Evolutionary conservation across 2,888 invertebrate species (phyloP).

Genomic region (Ecdyonurus torrentis): DNA sequence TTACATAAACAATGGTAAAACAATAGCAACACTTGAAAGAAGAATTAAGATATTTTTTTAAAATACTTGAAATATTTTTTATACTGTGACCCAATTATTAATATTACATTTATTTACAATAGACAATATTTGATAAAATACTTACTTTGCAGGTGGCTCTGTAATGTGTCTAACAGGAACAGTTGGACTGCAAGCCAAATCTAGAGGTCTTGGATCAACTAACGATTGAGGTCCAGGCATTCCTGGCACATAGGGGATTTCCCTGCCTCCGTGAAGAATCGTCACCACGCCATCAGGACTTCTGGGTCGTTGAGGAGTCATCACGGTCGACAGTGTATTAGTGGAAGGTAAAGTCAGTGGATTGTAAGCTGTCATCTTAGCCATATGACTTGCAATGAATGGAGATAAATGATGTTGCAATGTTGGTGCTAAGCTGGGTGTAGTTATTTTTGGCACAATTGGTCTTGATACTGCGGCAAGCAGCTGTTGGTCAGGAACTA

Average conservation of each 20-base stretch:
- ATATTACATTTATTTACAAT: no score
- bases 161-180: background rate
- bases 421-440: conserved; percentile 33
- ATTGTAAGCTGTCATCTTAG: conserved; percentile 52
- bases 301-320: conserved; percentile 9
- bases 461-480: conserved; percentile 19
- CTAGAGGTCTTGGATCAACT: conserved; percentile 12
- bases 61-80: no score
- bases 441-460: conserved; percentile 34
- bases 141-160: background rate
- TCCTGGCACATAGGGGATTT: conserved; percentile 74
- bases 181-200: background rate
- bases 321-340: background rate
- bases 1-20: no score
- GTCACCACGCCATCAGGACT: conserved; percentile 32
- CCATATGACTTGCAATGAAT: conserved; percentile 39
- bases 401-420: conserved; percentile 24
- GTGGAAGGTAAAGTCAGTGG: conserved; percentile 38
- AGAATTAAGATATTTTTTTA: no score
- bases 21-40: no score
- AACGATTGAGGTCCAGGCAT: conserved; percentile 67
- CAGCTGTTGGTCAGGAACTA: conserved; percentile 28
- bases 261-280: conserved; percentile 48
- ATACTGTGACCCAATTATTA: no score
- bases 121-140: no score